phyloP scores from a whole-genome alignment of 2,888 invertebrate genomes.

The Nebria brevicollis region DNA sequence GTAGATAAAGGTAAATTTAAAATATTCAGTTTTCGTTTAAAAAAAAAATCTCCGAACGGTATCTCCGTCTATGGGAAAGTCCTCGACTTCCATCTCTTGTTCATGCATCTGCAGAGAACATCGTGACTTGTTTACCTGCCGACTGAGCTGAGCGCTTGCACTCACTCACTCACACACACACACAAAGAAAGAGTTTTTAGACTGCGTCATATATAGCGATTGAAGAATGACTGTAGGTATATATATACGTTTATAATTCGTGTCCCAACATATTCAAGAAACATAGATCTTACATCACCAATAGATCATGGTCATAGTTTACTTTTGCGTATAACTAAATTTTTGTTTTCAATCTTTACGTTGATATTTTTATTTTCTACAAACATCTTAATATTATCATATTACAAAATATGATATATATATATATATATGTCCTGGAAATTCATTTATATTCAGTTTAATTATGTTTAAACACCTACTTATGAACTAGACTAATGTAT shows the following conservation, averaged over 20 bases:
- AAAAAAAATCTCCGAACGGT: background rate
- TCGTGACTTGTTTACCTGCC: slow-evolving; percentile 16
- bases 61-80: background rate
- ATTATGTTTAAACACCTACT: background rate
- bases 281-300: slow-evolving; percentile 10
- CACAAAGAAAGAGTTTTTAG: slow-evolving; percentile 2
- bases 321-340: background rate
- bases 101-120: background rate
- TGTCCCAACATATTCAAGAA: slow-evolving; percentile 13
- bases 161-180: background rate
- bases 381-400: too few species aligned
- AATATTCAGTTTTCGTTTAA: background rate
- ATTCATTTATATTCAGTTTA: background rate
- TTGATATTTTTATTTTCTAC: background rate
- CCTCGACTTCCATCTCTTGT: background rate
- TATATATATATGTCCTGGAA: too few species aligned
- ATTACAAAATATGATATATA: too few species aligned
- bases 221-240: background rate
- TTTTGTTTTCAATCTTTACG: slow-evolving; percentile 3
- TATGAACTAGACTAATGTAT: background rate
- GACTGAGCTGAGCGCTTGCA: background rate
- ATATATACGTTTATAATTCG: background rate
- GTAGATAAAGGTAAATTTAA: background rate
- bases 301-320: slow-evolving; percentile 13
- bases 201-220: background rate